These are phyloP conservation scores for Saccostrea cuccullata DNA, from an alignment of 1,140 invertebrate species.

Conservation along the genomic window DNA sequence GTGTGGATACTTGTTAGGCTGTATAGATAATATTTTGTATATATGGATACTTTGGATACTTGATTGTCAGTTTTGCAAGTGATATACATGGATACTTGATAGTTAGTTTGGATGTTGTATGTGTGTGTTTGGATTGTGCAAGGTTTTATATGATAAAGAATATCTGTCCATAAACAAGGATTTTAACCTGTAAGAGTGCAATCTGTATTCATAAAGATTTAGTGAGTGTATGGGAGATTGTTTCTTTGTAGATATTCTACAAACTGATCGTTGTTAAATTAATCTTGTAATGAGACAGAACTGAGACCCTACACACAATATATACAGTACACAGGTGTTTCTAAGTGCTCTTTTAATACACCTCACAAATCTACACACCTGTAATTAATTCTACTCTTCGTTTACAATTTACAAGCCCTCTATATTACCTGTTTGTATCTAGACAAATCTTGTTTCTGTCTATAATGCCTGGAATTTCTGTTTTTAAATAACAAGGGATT, in stretches of 20 bases:
- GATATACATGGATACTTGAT: not conserved
- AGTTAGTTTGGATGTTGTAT: not conserved
- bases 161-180: not conserved
- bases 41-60: too few species aligned
- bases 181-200: not conserved
- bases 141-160: not conserved
- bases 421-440: not conserved
- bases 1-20: not conserved
- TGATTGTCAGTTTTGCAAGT: not conserved
- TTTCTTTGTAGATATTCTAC: constrained; percentile 14
- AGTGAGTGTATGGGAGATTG: not conserved
- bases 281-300: not conserved
- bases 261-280: not conserved
- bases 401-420: constrained; percentile 6
- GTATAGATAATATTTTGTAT: too few species aligned
- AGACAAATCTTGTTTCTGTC: not conserved
- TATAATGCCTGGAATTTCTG: not conserved
- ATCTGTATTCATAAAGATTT: constrained; percentile 20
- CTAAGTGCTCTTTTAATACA: not conserved
- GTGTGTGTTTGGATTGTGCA: not conserved
- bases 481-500: not conserved
- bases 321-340: not conserved
- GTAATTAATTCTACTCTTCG: not conserved
- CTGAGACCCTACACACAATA: not conserved
- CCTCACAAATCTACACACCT: not conserved